These are phyloP conservation scores for Zenarchopterus dispar DNA, from an alignment of 2,797 vertebrate genomes.

Conservation along the genomic window DNA sequence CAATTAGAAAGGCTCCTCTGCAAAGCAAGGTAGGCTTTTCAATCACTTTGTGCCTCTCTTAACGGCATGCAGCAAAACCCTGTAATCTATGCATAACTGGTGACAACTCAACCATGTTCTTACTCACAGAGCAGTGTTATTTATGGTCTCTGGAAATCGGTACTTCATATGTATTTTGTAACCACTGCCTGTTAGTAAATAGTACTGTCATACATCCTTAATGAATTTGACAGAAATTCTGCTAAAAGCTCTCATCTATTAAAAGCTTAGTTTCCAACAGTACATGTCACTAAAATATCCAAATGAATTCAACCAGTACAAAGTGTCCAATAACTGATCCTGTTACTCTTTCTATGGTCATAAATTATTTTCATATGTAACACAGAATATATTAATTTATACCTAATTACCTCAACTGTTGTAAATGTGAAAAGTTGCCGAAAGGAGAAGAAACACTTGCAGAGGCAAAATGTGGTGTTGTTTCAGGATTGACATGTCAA, in stretches of 20 bases:
- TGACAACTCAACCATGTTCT: constrained; percentile 37
- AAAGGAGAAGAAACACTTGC: not conserved
- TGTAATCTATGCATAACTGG: constrained; percentile 51
- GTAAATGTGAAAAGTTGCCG: not conserved
- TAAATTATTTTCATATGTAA: no score
- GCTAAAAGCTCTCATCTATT: not conserved
- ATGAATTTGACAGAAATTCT: not conserved
- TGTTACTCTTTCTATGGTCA: not conserved
- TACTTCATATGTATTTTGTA: constrained; percentile 2
- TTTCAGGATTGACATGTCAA: not conserved
- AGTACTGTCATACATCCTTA: not conserved
- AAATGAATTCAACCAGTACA: no score
- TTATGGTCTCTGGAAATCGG: constrained; percentile 7
- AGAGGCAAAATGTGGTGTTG: not conserved
- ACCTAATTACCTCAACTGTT: not conserved
- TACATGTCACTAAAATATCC: not conserved
- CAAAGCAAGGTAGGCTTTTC: constrained; percentile 68
- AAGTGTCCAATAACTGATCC: not conserved
- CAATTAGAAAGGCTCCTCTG: constrained; percentile 62
- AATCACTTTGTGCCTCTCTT: constrained; percentile 37
- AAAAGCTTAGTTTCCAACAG: not conserved
- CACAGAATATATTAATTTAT: no score
- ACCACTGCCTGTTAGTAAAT: not conserved
- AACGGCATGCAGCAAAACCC: constrained; percentile 34
- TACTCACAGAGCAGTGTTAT: constrained; percentile 12